Evolutionary conservation across 2,113 vertebrate genomes (phyloP), one percentile per base, ranked within the genome.

Genomic region (Agapornis roseicollis): DNA sequence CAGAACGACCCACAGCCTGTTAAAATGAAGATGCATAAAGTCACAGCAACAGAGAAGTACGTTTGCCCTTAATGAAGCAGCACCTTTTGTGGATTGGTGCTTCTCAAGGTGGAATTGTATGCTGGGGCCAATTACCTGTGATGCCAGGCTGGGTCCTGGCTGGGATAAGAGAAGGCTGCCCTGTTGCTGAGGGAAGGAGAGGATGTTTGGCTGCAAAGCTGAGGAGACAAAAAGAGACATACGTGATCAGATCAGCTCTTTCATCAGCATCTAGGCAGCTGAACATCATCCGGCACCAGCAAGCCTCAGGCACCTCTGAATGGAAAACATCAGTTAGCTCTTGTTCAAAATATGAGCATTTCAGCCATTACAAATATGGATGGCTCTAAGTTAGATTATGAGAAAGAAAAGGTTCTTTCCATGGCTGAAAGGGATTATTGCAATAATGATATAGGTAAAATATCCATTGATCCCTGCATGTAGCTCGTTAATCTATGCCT

Each of bases 161-260:
- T 99, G 99, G n/a, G 99, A 99, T 83, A 98, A 99, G 37, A 99
- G 98, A 37, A 99, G 98, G 56, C 98, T 97, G 63, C 97, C 96
- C 94, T 99, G 99, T 70, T 98, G 98, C 96, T 99, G 99, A 11
- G 98, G 98, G 71, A 99, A 98, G 61, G 99, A 98, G 65, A 99
- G 98, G 90, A 99, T 96, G 96, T 99, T 99, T 93, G 99, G 98
- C 97, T 99, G 99, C 94, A 99, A 97, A 93, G 99, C 98, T 98
- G 97, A 52, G 64, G 89, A 61, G 68, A 81, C 47, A 94, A 24
- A 72, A 1, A 74, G 11, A 84, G 28, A 90, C 0, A 19, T 6
- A 6, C 17, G 28, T 29, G 47, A 49, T 93, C 44, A 89, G 49
- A 18, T 2, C 61, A 28, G 27, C 61, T 73, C 63, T 80, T 53